These are phyloP conservation scores for Leptogaster cylindrica DNA, from an alignment of 2,888 invertebrate genomes.

Conservation along the genomic window DNA sequence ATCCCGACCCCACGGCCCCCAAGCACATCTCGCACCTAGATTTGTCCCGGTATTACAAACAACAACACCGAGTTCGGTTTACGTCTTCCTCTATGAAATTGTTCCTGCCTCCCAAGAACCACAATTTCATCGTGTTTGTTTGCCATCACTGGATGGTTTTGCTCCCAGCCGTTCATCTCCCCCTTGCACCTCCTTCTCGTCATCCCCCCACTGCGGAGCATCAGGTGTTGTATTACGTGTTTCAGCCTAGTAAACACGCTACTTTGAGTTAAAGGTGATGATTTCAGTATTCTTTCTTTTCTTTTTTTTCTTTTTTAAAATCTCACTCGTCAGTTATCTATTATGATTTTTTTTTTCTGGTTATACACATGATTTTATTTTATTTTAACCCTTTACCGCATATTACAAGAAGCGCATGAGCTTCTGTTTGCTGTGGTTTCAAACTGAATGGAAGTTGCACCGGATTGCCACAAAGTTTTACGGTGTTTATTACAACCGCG, in stretches of 20 bases:
- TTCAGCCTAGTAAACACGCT: conserved; percentile 14
- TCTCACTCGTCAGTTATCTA: neutral
- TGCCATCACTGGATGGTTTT: neutral
- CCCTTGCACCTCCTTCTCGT: neutral
- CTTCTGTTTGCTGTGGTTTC: neutral
- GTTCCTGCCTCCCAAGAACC: neutral
- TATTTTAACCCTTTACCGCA: too few relatives aligned
- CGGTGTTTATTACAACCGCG: conserved; percentile 1
- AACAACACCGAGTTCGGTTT: conserved; percentile 1
- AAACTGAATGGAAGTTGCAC: neutral
- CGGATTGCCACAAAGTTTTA: neutral
- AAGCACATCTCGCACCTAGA: neutral
- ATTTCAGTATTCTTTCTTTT: conserved; percentile 11
- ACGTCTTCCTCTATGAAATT: conserved; percentile 8
- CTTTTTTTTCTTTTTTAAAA: neutral
- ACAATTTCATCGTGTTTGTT: neutral
- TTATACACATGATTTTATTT: neutral
- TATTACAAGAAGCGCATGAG: neutral
- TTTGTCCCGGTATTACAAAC: neutral
- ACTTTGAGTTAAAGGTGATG: conserved; percentile 20
- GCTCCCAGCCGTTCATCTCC: neutral
- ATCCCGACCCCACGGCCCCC: neutral
- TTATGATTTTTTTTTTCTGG: neutral
- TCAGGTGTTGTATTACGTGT: conserved; percentile 27
- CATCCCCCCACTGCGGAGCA: neutral